Evolutionary conservation across 2,888 invertebrate species (phyloP), one percentile per base, ranked within the genome.

Genomic region (Brenthis daphne): DNA sequence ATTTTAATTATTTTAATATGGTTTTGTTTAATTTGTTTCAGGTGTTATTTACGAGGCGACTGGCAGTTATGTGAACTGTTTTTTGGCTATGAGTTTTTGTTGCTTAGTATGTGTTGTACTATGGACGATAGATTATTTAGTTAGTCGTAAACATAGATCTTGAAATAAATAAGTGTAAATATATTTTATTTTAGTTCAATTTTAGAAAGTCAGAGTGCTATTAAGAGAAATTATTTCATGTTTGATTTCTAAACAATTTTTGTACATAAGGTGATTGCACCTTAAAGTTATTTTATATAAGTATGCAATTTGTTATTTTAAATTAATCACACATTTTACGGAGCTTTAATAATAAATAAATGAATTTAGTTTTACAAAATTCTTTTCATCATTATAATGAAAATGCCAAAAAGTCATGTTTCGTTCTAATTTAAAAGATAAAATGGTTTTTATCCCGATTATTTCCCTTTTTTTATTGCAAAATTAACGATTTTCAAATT

Each of bases 91-190:
- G 80, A 95, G 95, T 72, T 89, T 94, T 48, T 94, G 95, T 72
- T 95, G 95, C 85, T 86, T 94, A 51, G 80, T 95, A 5, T 96
- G 96, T 79, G 94, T 95, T 8, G 88, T 96, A 47, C 94, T 96
- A 0, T 96, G 96, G 96, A 87, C 92, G 50, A 84, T 95, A 58
- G 96, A 96, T 80, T 88, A 83, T 73, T 77, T 86, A 48, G 77
- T 88, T 5, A 86, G 85, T 69, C 79, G 83, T 54, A 82, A 80
- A 65, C 79, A 75, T 57, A 79, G 74, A 53, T 64, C 57, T 12
- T 77, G 70, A 76, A 73, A 63, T 60, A 66, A 67, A 47, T 43
- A 53, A 63, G 37, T 64, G 43, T 64, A 11, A 43, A 43, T 24
- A 43, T 16, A 74, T 65, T 67, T 64, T 57, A 37, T 37, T 51